Conservation (phyloP, 2,797 vertebrate species). For the Ciconia nigra region DNA sequence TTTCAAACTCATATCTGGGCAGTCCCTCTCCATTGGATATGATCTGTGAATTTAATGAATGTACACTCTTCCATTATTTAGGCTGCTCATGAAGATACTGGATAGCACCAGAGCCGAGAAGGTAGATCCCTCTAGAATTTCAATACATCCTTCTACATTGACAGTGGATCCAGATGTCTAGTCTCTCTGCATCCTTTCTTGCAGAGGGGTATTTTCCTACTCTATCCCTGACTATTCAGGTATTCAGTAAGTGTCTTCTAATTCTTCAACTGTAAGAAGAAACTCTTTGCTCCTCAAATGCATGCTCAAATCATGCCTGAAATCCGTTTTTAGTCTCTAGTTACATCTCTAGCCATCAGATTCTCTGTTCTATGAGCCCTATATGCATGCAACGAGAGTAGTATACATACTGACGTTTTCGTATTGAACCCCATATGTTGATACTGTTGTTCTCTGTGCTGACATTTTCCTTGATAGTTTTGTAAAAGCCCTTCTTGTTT, state of each 20-base stretch:
- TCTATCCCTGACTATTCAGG: neutral
- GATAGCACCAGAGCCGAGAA: neutral
- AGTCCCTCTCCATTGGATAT: neutral
- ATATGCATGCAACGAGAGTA: neutral
- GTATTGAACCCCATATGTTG: neutral
- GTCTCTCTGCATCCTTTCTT: neutral
- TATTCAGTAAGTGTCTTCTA: neutral
- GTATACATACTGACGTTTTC: neutral
- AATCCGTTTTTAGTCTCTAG: neutral
- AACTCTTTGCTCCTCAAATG: neutral
- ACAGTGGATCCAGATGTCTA: neutral
- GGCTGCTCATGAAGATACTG: neutral
- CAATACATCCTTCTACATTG: neutral
- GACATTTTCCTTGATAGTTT: neutral
- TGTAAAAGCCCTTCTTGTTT: neutral
- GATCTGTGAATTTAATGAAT: neutral
- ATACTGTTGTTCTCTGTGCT: neutral
- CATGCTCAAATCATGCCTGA: neutral
- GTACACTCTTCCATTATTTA: neutral
- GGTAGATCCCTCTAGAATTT: neutral
- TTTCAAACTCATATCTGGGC: neutral
- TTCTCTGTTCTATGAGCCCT: neutral
- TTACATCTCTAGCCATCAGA: neutral
- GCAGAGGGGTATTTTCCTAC: neutral
- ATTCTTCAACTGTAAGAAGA: neutral